Conservation (phyloP, 2,888 invertebrate genomes). For the Dromius quadrimaculatus region DNA sequence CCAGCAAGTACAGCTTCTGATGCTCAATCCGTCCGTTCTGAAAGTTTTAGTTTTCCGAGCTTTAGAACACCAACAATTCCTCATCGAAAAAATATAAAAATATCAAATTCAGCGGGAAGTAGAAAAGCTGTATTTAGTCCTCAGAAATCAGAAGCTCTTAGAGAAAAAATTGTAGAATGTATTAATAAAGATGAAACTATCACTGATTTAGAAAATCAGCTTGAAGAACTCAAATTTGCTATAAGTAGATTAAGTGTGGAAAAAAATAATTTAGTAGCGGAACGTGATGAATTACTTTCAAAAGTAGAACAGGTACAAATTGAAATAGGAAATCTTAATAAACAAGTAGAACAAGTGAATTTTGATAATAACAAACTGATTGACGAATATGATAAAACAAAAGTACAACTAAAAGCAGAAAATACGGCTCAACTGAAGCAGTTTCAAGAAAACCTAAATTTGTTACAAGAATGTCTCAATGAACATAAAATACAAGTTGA, state of each 20-base stretch:
- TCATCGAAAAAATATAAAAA: conserved; percentile 48
- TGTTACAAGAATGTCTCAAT: conserved; percentile 49
- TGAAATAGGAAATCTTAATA: conserved; percentile 64
- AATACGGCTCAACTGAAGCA: conserved; percentile 53
- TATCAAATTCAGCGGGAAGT: conserved; percentile 42
- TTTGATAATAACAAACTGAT: conserved; percentile 59
- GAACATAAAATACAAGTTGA: conserved; percentile 52
- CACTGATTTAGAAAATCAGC: conserved; percentile 67
- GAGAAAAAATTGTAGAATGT: conserved; percentile 70
- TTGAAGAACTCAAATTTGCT: conserved; percentile 68
- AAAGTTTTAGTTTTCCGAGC: conserved; percentile 58
- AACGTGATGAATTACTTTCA: conserved; percentile 64
- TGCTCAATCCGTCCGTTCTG: conserved; percentile 57
- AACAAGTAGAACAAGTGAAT: conserved; percentile 66
- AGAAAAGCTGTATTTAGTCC: conserved; percentile 52
- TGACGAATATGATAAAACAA: conserved; percentile 47
- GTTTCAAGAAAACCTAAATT: conserved; percentile 50
- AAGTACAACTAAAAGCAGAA: conserved; percentile 43
- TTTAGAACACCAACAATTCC: conserved; percentile 63
- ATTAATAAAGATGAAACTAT: conserved; percentile 69
- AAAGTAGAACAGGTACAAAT: conserved; percentile 64
- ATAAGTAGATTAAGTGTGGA: conserved; percentile 65
- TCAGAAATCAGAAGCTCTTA: conserved; percentile 64
- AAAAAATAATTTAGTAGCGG: conserved; percentile 63
- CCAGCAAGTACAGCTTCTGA: conserved; percentile 60